Percentiles rank a stretch among this genome's conserved stretches.
Evolutionary conservation across 2,113 vertebrate genomes (phyloP).

Genomic region (Aepyceros melampus): DNA sequence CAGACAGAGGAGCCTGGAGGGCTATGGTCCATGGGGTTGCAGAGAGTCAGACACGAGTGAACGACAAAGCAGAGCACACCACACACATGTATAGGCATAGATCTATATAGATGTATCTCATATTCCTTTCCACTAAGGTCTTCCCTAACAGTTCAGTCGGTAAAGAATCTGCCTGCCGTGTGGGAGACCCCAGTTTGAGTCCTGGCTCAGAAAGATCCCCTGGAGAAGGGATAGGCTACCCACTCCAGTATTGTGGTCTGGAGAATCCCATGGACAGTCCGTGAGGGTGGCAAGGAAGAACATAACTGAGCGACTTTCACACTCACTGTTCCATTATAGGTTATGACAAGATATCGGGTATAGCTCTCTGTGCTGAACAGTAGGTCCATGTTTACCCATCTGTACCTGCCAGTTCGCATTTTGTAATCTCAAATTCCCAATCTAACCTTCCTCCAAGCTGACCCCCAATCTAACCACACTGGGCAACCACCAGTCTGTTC

Average conservation of each 20-base stretch:
- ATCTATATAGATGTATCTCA: neutral
- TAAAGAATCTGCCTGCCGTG: neutral
- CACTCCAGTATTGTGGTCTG: neutral
- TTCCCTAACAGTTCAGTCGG: neutral
- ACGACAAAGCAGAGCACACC: accelerated
- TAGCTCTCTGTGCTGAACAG: accelerated
- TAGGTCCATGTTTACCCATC: neutral
- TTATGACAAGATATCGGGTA: accelerated
- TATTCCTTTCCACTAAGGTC: neutral
- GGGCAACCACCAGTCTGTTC: neutral
- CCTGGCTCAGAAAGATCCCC: neutral
- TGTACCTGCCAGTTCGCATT: neutral
- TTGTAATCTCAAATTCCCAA: neutral
- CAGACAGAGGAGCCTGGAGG: too few relatives aligned
- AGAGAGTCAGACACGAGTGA: too few relatives aligned
- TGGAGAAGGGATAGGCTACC: neutral
- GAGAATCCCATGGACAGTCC: neutral
- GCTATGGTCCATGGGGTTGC: too few relatives aligned
- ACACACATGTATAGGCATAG: neutral
- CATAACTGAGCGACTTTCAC: neutral
- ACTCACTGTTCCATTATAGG: neutral
- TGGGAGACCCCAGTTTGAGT: neutral
- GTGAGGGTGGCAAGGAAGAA: neutral
- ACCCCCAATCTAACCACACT: accelerated
- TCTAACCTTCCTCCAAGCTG: neutral